Percentiles rank a stretch among this genome's conserved stretches.
Conservation (phyloP, 2,888 invertebrate genomes). For the Polyommatus icarus region DNA sequence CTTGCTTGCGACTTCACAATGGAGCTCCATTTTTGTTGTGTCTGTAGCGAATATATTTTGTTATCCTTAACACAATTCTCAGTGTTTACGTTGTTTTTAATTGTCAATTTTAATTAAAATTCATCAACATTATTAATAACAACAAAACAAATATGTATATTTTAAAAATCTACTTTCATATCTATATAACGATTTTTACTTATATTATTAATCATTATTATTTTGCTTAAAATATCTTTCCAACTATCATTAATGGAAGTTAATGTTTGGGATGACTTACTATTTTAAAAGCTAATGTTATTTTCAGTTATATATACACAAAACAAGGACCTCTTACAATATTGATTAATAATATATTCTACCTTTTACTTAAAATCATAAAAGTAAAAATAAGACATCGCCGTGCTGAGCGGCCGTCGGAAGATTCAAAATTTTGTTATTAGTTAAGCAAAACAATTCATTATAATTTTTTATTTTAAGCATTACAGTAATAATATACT, state of each 20-base stretch:
- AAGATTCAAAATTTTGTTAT: neutral
- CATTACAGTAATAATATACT: too few species aligned
- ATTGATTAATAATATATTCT: too few species aligned
- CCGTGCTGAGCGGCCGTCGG: neutral
- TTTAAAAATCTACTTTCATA: neutral
- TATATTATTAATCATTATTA: neutral
- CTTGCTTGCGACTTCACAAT: conserved; percentile 50
- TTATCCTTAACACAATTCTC: conserved; percentile 46
- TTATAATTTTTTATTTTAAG: too few species aligned
- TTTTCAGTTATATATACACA: too few species aligned
- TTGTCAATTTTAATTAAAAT: neutral
- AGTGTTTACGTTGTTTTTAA: conserved; percentile 34
- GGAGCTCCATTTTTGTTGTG: conserved; percentile 62
- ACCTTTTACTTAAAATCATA: too few species aligned
- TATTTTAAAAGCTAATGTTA: too few species aligned
- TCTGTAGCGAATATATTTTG: conserved; percentile 49
- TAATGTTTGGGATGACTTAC: too few species aligned
- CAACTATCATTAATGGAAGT: neutral
- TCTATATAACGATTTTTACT: neutral
- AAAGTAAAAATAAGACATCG: neutral
- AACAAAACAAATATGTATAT: neutral
- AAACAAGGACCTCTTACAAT: too few species aligned
- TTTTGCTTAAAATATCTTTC: too few species aligned
- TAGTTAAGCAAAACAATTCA: neutral
- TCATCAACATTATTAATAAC: neutral